Evolutionary conservation across 2,888 invertebrate species (phyloP).

Genomic region (Octodonta nipae): DNA sequence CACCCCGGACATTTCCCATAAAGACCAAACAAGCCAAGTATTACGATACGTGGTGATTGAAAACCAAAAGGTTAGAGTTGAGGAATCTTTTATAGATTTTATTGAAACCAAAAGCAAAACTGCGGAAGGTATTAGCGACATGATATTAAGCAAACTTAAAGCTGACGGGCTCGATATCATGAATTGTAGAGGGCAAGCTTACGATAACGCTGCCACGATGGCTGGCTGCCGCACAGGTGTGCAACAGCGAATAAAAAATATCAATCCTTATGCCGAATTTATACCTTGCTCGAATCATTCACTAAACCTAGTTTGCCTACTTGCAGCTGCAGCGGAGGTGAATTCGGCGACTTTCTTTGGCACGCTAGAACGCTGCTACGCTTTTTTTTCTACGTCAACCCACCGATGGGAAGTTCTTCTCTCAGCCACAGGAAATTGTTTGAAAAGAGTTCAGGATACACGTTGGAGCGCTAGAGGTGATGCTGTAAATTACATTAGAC

Average conservation of each 20-base stretch:
- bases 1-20: conserved; percentile 9
- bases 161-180: conserved; percentile 16
- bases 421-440: conserved; percentile 13
- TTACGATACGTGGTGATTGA: conserved; percentile 16
- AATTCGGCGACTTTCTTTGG: conserved; percentile 10
- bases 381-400: conserved; percentile 17
- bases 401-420: conserved; percentile 14
- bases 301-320: conserved; percentile 14
- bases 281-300: conserved; percentile 9
- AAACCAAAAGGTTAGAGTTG: conserved; percentile 12
- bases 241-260: conserved; percentile 12
- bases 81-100: conserved; percentile 18
- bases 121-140: conserved; percentile 9
- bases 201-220: conserved; percentile 19
- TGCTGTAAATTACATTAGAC: conserved; percentile 5
- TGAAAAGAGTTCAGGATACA: conserved; percentile 13
- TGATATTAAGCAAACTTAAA: conserved; percentile 15
- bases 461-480: conserved; percentile 9
- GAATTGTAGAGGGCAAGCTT: conserved; percentile 19
- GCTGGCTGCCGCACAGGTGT: conserved; percentile 11
- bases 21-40: conserved; percentile 17
- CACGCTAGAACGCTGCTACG: conserved; percentile 12
- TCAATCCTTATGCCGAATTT: conserved; percentile 14
- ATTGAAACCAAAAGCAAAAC: conserved; percentile 18
- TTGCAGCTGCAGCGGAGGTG: conserved; percentile 13